phyloP scores from a whole-genome alignment of 2,797 vertebrate genomes.

The Mus minutoides region DNA sequence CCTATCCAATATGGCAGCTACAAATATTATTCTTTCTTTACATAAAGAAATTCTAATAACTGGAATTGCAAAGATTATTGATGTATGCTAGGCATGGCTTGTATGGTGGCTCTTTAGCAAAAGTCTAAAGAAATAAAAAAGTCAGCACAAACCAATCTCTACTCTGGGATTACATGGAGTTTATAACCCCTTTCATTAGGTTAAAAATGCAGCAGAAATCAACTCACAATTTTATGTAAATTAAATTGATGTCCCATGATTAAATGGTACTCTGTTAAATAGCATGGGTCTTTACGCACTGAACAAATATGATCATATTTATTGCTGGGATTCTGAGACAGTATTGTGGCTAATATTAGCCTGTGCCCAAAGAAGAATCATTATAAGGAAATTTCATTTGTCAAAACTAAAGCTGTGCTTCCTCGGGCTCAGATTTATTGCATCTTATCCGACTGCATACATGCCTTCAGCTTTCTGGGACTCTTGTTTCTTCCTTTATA shows the following conservation, averaged over 20 bases:
- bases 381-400: background rate
- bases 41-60: background rate
- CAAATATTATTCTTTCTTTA: conserved; percentile 3
- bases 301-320: background rate
- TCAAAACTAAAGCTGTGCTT: conserved; percentile 22
- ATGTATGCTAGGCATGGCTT: background rate
- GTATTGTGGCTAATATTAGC: background rate
- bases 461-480: background rate
- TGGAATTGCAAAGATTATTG: background rate
- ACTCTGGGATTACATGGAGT: background rate
- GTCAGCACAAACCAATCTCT: background rate
- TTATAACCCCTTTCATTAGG: background rate
- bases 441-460: background rate
- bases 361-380: background rate
- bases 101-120: background rate
- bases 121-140: background rate
- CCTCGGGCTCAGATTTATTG: background rate
- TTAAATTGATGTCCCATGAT: background rate
- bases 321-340: background rate
- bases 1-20: background rate
- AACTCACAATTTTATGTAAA: background rate
- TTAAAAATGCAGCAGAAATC: background rate
- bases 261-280: background rate
- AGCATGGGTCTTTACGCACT: background rate
- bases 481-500: conserved; percentile 27